Evolutionary conservation across 92 coral and sea anemone species (phyloP).

Genomic region (Umimayanthus chanpuru): DNA sequence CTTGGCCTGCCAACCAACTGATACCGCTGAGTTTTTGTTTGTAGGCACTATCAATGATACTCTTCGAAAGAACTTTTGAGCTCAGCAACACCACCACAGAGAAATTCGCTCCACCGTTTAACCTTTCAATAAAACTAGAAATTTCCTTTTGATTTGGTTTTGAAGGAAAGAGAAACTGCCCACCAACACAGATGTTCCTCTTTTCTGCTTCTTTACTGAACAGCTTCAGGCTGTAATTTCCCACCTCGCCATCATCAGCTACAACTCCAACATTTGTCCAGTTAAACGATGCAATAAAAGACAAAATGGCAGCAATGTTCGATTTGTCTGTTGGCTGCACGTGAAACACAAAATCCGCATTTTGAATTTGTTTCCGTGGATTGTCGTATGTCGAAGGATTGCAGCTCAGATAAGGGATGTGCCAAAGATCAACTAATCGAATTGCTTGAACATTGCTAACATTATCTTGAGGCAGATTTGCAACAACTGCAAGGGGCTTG

Average conservation of each 20-base stretch:
- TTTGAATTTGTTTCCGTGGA: conserved; percentile 17
- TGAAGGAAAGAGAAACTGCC: conserved; percentile 52
- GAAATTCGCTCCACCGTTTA: conserved; percentile 67
- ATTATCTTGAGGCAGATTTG: conserved; percentile 51
- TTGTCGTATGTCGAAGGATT: conserved; percentile 62
- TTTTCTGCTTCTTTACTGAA: conserved; percentile 59
- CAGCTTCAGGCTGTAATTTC: conserved; percentile 42
- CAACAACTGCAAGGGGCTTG: conserved; percentile 57
- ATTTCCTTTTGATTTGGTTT: conserved; percentile 56
- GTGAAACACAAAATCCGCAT: conserved; percentile 59
- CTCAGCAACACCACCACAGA: conserved; percentile 76
- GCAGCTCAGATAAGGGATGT: conserved; percentile 75
- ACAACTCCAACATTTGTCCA: conserved; percentile 87
- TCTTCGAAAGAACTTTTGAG: conserved; percentile 56
- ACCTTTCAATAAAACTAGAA: conserved; percentile 47
- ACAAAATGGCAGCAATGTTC: conserved; percentile 72
- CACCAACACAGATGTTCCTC: conserved; percentile 64
- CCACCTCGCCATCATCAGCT: conserved; percentile 53
- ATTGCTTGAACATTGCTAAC: conserved; percentile 26
- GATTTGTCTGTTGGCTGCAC: conserved; percentile 66
- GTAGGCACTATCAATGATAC: conserved; percentile 72
- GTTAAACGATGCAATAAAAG: conserved; percentile 67
- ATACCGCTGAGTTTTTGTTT: conserved; percentile 68
- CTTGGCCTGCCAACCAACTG: conserved; percentile 76
- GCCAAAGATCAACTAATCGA: conserved; percentile 46